phyloP scores from a whole-genome alignment of 2,888 invertebrate genomes.

The Drosophila fulvimacula region DNA sequence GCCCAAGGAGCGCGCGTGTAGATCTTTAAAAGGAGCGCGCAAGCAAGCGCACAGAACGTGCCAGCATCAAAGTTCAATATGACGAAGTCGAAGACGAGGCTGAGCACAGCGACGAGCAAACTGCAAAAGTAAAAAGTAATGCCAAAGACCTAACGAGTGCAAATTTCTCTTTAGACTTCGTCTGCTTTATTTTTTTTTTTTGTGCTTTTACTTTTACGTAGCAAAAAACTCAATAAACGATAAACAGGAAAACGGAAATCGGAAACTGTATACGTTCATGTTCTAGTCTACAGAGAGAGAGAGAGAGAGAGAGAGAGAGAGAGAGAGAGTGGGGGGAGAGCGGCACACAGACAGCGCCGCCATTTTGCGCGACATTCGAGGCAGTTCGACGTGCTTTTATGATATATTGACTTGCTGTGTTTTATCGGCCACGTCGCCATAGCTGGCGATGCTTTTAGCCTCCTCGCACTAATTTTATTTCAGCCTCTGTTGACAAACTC shows the following conservation, averaged over 20 bases:
- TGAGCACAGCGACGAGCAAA: constrained; percentile 5
- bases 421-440: constrained; percentile 65
- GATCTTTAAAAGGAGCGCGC: constrained; percentile 66
- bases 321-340: not conserved
- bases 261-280: constrained; percentile 76
- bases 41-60: constrained; percentile 65
- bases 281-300: constrained; percentile 50
- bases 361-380: constrained; percentile 59
- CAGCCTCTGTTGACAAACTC: constrained; percentile 50
- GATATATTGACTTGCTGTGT: constrained; percentile 77
- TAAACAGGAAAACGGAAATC: constrained; percentile 83
- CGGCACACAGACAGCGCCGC: constrained; percentile 37
- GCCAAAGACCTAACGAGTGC: constrained; percentile 76
- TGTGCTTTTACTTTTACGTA: constrained; percentile 73
- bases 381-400: constrained; percentile 74
- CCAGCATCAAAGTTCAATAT: constrained; percentile 80
- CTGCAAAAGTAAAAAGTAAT: constrained; percentile 32
- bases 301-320: constrained; percentile 1
- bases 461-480: constrained; percentile 72
- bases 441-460: constrained; percentile 67
- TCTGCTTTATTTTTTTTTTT: constrained; percentile 13
- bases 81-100: constrained; percentile 35
- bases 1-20: constrained; percentile 73
- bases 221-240: constrained; percentile 81
- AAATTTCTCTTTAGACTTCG: constrained; percentile 66